These are phyloP conservation scores for Lophura swinhoii DNA, from an alignment of 2,797 vertebrate species.

Conservation along the genomic window DNA sequence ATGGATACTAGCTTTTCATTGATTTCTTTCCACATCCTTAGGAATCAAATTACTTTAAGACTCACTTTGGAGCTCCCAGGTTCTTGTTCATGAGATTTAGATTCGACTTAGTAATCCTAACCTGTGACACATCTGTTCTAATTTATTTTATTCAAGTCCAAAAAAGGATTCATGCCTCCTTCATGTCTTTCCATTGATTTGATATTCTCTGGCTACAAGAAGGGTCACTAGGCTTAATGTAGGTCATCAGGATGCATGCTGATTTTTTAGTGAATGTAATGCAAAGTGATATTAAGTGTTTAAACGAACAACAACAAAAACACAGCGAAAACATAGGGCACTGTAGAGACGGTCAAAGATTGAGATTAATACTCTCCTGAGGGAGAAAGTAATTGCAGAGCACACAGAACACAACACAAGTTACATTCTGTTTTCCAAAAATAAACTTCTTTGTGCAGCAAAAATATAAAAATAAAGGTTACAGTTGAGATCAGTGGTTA, in stretches of 20 bases:
- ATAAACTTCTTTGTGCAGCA: not conserved
- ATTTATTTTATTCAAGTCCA: slow-evolving; percentile 17
- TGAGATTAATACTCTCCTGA: not conserved
- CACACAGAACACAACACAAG: not conserved
- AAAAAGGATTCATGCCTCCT: slow-evolving; percentile 31
- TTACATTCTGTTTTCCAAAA: not conserved
- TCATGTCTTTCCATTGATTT: not conserved
- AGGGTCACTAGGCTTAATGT: slow-evolving; percentile 1
- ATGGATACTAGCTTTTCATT: slow-evolving; percentile 47
- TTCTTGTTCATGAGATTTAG: slow-evolving; percentile 31
- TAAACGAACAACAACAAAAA: not conserved
- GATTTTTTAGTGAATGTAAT: not conserved
- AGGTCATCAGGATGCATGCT: not conserved
- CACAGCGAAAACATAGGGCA: not conserved
- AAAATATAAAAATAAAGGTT: not conserved
- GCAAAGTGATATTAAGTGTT: slow-evolving; percentile 1
- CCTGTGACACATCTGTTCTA: slow-evolving; percentile 15
- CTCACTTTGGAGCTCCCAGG: not conserved
- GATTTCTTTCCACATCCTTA: slow-evolving; percentile 54
- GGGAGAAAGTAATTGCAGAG: not conserved
- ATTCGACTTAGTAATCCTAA: not conserved
- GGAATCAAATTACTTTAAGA: slow-evolving; percentile 26
- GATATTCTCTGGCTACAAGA: slow-evolving; percentile 17
- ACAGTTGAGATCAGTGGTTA: not conserved
- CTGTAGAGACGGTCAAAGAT: not conserved